phyloP scores from a whole-genome alignment of 2,113 vertebrate genomes.

The Triplophysa rosa region DNA sequence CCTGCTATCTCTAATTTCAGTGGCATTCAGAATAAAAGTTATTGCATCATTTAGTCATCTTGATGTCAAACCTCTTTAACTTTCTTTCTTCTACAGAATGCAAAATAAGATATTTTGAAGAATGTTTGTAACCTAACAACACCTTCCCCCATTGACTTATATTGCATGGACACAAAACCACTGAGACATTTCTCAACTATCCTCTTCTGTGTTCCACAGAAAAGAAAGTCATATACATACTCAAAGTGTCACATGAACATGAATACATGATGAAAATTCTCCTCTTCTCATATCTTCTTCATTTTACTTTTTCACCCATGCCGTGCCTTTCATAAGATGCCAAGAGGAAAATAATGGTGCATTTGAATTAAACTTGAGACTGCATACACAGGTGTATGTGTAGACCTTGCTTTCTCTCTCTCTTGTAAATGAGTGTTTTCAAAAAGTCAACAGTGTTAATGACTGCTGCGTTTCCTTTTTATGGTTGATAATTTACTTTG shows the following conservation, averaged over 20 bases:
- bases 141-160: too few relatives aligned
- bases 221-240: background rate
- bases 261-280: too few relatives aligned
- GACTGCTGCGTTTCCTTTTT: slow-evolving; percentile 26
- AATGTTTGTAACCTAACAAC: too few relatives aligned
- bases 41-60: too few relatives aligned
- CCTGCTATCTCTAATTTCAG: too few relatives aligned
- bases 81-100: too few relatives aligned
- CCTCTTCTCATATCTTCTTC: background rate
- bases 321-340: background rate
- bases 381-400: slow-evolving; percentile 2
- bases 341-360: slow-evolving; percentile 14
- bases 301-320: background rate
- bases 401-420: background rate
- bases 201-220: too few relatives aligned
- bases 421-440: slow-evolving; percentile 3
- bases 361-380: background rate
- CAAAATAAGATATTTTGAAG: too few relatives aligned
- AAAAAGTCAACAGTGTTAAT: slow-evolving; percentile 31
- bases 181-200: too few relatives aligned
- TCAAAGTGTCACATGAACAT: background rate
- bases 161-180: too few relatives aligned
- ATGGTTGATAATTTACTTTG: slow-evolving; percentile 35
- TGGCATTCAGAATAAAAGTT: too few relatives aligned
- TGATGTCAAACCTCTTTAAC: too few relatives aligned